Evolutionary conservation across 2,888 invertebrate genomes (phyloP), one percentile per base, ranked within the genome.

Genomic region (Cheilosia vernalis): DNA sequence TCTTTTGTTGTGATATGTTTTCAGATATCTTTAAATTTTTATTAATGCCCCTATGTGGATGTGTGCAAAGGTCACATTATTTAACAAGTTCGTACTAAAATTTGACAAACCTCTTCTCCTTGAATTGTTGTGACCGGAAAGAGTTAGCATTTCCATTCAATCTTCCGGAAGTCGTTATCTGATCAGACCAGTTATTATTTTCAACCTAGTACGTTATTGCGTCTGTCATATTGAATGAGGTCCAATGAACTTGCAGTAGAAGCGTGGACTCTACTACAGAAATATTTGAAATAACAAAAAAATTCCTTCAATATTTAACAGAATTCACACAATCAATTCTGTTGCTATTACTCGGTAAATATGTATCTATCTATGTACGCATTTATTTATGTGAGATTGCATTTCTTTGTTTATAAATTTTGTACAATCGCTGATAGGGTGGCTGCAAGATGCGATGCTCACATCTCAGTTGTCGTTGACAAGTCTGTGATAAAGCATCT

Each of bases 401-500:
- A 13, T 27, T 33, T 69, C 79, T 73, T 79, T 63, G 72, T 73
- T 60, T 37, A n/a, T 60, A 53, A 21, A 66, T 72, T 60, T 63
- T 40, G 40, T 40, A 44, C 10, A 56, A 30, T 53, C 30, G 42
- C 44, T 47, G 56, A 72, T 72, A 51, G 61, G 33, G 37, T 27
- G 37, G 30, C 42, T 74, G 70, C 15, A 55, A 44, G 17, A 10
- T 24, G 47, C n/a, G 17, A 10, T 19, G 42, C 19, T 58, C 0
- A 47, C 40, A 61, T 51, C 55, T 79, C 80, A 84, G 84, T 84
- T 33, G 30, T 40, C 27, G 51, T 80, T 84, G 30, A 70, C 30
- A 74, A 56, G 30, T 80, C 70, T 64, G n/a, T 40, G 84, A 80
- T 66, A 80, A 84, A 80, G 74, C 84, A 84, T 70, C 84, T 37